Evolutionary conservation across 2,797 vertebrate genomes (phyloP), one percentile per base, ranked within the genome.

Genomic region (Myotis planiceps): DNA sequence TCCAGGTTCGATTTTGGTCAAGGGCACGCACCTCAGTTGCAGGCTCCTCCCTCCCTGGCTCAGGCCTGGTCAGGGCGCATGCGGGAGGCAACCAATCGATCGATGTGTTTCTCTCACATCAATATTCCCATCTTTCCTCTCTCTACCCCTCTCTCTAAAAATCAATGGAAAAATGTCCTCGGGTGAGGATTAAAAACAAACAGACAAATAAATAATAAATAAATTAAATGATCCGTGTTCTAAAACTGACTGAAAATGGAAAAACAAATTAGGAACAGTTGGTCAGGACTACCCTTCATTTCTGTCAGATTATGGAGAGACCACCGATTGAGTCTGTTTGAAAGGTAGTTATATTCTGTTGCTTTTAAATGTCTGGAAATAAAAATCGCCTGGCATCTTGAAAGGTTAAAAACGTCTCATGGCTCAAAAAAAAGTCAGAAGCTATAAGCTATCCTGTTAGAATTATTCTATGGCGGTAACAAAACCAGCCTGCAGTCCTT

Each of bases 321-420:
- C 39, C 12, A 32, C 25, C 45, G 32, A 68, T 66, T 25, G 75
- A 84, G 32, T 74, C 21, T 47, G 0, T 76, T 80, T 91, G n/a
- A 89, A 90, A 94, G 18, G n/a, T 39, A 3, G 9, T 45, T 92
- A 37, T 78, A 37, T 58, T 66, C 32, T 42, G 2, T 79, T 79
- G 65, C 2, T 86, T 74, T 95, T 83, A 84, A 72, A 58, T 84
- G 37, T 69, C 65, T 19, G 55, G 63, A 94, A 94, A 68, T 86
- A 25, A 94, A 94, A 94, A 91, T 9, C 8, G 5, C 51, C 32
- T 85, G 66, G 13, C 3, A 82, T 76, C 80, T 90, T 76, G 68
- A 10, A 76, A 75, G n/a, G 80, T 63, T 76, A 93, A 42, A 39
- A 87, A 63, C 19, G 4, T 76, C 29, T 68, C 68, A 34, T 47